Evolutionary conservation across 2,113 vertebrate species (phyloP).

Genomic region (Asarcornis scutulata): DNA sequence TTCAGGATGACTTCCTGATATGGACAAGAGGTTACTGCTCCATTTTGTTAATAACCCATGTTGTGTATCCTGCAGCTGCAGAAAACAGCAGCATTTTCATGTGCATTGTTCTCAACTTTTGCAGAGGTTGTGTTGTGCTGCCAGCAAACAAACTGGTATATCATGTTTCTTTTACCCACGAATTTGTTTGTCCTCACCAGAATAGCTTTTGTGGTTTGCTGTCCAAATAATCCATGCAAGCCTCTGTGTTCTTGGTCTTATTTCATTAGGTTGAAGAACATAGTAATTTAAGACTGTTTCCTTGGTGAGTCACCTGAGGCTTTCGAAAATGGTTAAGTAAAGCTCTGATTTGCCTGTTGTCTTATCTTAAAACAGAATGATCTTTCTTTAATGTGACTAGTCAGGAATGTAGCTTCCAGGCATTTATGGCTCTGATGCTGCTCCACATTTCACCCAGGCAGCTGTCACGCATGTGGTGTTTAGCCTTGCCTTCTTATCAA

Average conservation of each 20-base stretch:
- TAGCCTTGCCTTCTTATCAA: not conserved
- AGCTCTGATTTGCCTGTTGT: slow-evolving; percentile 34
- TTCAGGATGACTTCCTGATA: not conserved
- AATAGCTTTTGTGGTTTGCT: slow-evolving; percentile 22
- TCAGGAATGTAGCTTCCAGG: not conserved
- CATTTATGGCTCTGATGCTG: not conserved
- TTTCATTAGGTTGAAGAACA: not conserved
- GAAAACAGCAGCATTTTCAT: not conserved
- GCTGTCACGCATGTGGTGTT: not conserved
- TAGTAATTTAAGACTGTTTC: slow-evolving; percentile 49
- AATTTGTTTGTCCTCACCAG: slow-evolving; percentile 33
- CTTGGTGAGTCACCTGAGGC: slow-evolving; percentile 56
- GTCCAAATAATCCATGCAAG: not conserved
- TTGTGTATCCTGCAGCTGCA: not conserved
- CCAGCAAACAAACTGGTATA: not conserved
- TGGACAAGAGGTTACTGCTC: not conserved
- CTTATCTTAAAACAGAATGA: not conserved
- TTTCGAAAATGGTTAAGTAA: not conserved
- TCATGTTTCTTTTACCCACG: not conserved
- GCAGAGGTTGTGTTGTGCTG: not conserved
- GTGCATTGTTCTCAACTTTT: not conserved
- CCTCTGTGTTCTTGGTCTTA: not conserved
- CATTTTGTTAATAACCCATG: not conserved
- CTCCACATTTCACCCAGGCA: not conserved
- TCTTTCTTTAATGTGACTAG: slow-evolving; percentile 1